Conservation (phyloP, 2,113 vertebrate species). For the Morone saxatilis region DNA sequence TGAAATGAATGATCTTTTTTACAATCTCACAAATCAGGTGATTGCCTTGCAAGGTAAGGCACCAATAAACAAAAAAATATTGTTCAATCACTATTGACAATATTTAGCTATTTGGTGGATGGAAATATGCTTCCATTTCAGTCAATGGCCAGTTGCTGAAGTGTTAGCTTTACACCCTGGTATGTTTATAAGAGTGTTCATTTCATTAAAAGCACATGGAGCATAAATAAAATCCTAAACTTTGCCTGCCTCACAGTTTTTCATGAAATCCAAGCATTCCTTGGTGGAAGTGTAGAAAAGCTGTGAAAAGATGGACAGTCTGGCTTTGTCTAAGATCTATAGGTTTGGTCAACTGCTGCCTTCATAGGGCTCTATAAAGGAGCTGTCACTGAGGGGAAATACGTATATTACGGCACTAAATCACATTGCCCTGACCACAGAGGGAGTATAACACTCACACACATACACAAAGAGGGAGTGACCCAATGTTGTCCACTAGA, state of each 20-base stretch:
- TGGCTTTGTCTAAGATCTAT: background rate
- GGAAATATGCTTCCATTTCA: slow-evolving; percentile 5
- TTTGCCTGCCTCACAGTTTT: background rate
- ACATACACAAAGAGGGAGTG: slow-evolving; percentile 45
- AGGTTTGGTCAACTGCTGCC: slow-evolving; percentile 34
- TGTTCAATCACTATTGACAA: background rate
- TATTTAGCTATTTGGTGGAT: background rate
- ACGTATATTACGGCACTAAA: slow-evolving; percentile 48
- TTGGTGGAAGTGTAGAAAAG: slow-evolving; percentile 1
- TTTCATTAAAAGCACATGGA: slow-evolving; percentile 43
- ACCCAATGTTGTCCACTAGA: slow-evolving; percentile 42
- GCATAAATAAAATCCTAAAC: slow-evolving; percentile 11
- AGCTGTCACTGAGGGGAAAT: slow-evolving; percentile 37
- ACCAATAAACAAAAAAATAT: too few relatives aligned
- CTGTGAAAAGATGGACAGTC: slow-evolving; percentile 26
- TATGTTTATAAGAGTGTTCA: slow-evolving; percentile 31
- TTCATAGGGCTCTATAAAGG: slow-evolving; percentile 35
- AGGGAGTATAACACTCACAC: slow-evolving; percentile 36
- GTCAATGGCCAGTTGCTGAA: slow-evolving; percentile 1
- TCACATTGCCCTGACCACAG: slow-evolving; percentile 43
- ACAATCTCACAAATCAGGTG: too few relatives aligned
- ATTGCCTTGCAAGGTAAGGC: too few relatives aligned
- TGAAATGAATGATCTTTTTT: too few relatives aligned
- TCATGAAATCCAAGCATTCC: slow-evolving; percentile 14
- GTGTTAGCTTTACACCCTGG: slow-evolving; percentile 28